Evolutionary conservation across 2,113 vertebrate species (phyloP), one percentile per base, ranked within the genome.

Genomic region (Gasterosteus nipponicus): DNA sequence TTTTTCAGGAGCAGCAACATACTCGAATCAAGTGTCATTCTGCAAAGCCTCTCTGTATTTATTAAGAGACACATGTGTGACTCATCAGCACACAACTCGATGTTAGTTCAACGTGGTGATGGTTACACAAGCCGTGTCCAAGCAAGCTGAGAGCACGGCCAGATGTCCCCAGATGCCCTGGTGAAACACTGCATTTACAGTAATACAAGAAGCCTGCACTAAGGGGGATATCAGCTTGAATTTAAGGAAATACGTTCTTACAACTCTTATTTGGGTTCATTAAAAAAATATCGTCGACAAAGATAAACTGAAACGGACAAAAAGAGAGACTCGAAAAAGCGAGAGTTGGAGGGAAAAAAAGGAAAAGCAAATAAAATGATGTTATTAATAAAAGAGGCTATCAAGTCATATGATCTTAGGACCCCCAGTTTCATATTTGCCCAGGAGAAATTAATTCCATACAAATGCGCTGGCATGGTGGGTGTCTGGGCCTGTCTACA

Each of bases 381-480:
- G 49, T 72, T 58, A 33, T 62, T 42, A 4, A 12, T 11, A 63
- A 78, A 83, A 84, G 58, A 82, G 77, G 69, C 70, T 57, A 83
- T 86, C 60, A 86, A 86, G 77, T 85, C 33, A 18, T 56, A 80
- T 89, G 75, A 91, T 91, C 35, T 88, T 87, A 75, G 87, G 74
- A 81, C 83, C 73, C 81, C 81, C 84, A 85, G 86, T 89, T 94
- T 87, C 84, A 80, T 91, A 94, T 94, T 93, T 91, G 92, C 93
- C 95, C 95, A 76, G 85, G 7, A 95, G 95, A 96, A 94, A 96
- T 87, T 57, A 95, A 96, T 96, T 96, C 96, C 96, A 95, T 93
- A 93, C 93, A 94, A 95, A 95, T 90, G 93, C 82, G 93, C 92
- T 89, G 91, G 92, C 82, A 64, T 22, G 73, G 92, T 33, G 86